These are phyloP conservation scores for Plectrocnemia conspersa DNA, from an alignment of 1,140 invertebrate species.

Conservation along the genomic window DNA sequence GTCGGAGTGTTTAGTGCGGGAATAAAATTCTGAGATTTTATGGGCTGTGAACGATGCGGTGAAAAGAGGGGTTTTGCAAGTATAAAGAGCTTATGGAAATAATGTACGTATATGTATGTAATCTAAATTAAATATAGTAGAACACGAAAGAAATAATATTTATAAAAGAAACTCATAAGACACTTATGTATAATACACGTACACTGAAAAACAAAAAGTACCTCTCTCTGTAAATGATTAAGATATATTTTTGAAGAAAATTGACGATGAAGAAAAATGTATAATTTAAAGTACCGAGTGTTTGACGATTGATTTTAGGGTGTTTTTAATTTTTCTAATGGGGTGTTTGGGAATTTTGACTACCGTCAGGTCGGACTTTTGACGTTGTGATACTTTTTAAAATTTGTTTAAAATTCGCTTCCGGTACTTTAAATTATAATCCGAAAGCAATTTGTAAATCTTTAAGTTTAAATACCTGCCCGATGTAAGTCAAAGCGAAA, in stretches of 20 bases:
- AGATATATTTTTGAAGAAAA: conserved; percentile 3
- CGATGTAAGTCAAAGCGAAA: too few relatives aligned
- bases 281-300: conserved; percentile 17
- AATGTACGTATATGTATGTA: conserved; percentile 27
- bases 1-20: too few relatives aligned
- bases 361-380: too few relatives aligned
- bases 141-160: conserved; percentile 9
- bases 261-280: neutral
- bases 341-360: too few relatives aligned
- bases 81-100: conserved; percentile 35
- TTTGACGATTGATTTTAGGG: conserved; percentile 1
- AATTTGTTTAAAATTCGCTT: too few relatives aligned
- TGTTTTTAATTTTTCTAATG: too few relatives aligned
- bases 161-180: conserved; percentile 1
- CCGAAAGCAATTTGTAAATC: too few relatives aligned
- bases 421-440: too few relatives aligned
- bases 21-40: conserved; percentile 19
- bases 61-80: conserved; percentile 22
- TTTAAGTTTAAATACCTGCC: too few relatives aligned
- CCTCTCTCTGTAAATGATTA: neutral
- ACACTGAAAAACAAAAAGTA: neutral
- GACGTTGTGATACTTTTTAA: too few relatives aligned
- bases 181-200: neutral
- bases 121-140: conserved; percentile 20
- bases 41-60: conserved; percentile 27